Evolutionary conservation across 2,888 invertebrate species (phyloP).

Genomic region (Altica lythri): DNA sequence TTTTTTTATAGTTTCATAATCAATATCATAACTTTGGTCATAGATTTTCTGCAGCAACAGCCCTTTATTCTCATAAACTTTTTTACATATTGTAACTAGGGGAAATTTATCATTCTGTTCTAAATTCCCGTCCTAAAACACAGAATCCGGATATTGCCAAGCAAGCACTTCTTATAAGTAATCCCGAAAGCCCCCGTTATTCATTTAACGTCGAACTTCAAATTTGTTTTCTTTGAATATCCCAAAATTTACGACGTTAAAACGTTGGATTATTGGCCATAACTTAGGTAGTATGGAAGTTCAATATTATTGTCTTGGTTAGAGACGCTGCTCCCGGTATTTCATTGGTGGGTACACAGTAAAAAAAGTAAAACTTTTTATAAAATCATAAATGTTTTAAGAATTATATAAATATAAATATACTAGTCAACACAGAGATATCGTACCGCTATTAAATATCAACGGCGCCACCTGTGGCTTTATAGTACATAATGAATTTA

Average conservation of each 20-base stretch:
- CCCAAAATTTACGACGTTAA: constrained; percentile 41
- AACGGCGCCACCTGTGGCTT: too few species aligned
- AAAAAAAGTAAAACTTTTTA: too few species aligned
- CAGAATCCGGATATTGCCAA: constrained; percentile 27
- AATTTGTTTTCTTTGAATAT: constrained; percentile 38
- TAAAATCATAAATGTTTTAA: too few species aligned
- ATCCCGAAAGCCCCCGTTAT: constrained; percentile 30
- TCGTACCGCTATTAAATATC: too few species aligned
- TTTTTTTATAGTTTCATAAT: neutral
- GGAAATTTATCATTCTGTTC: constrained; percentile 23
- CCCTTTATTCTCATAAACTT: constrained; percentile 6
- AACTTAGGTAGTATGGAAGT: constrained; percentile 41
- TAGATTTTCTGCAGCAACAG: constrained; percentile 17
- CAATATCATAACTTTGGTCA: neutral
- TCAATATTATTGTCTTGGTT: constrained; percentile 42
- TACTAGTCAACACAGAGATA: too few species aligned
- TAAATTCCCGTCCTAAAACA: constrained; percentile 27
- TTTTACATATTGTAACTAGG: constrained; percentile 14
- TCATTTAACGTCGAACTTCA: constrained; percentile 35
- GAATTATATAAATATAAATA: too few species aligned
- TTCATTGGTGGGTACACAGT: neutral
- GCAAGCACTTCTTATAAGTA: constrained; percentile 32
- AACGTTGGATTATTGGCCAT: constrained; percentile 41
- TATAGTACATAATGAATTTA: too few species aligned
- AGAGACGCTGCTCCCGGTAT: constrained; percentile 31